Conservation (phyloP, 2,113 vertebrate species). For the Mustela lutreola region DNA sequence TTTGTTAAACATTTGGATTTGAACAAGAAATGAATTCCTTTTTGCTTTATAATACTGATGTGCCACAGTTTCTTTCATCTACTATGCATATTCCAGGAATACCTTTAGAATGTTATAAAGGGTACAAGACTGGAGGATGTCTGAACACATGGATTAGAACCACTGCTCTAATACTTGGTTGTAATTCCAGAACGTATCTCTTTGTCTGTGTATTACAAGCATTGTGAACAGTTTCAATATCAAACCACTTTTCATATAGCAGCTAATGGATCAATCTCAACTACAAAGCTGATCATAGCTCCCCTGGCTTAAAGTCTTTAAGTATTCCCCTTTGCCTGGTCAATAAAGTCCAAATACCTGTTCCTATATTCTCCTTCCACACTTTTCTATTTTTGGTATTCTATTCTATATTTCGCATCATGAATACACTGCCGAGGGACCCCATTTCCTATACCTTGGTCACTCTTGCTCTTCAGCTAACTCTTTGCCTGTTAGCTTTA, state of each 20-base stretch:
- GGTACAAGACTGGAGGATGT: neutral
- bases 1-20: neutral
- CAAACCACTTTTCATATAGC: neutral
- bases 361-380: neutral
- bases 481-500: neutral
- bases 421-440: neutral
- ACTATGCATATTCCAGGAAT: neutral
- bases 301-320: neutral
- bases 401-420: neutral
- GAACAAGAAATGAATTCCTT: neutral
- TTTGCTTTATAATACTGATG: neutral
- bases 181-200: neutral
- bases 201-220: neutral
- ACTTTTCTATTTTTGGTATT: neutral
- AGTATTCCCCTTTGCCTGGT: neutral
- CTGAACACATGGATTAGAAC: neutral
- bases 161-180: neutral
- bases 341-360: neutral
- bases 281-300: neutral
- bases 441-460: neutral
- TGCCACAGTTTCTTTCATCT: neutral
- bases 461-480: neutral
- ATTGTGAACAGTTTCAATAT: neutral
- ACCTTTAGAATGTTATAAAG: neutral
- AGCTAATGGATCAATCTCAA: neutral